A percentile compares a stretch with the other conserved stretches of the same genome.
Conservation (phyloP, 2,797 vertebrate genomes). For the Scolopax rusticola region DNA sequence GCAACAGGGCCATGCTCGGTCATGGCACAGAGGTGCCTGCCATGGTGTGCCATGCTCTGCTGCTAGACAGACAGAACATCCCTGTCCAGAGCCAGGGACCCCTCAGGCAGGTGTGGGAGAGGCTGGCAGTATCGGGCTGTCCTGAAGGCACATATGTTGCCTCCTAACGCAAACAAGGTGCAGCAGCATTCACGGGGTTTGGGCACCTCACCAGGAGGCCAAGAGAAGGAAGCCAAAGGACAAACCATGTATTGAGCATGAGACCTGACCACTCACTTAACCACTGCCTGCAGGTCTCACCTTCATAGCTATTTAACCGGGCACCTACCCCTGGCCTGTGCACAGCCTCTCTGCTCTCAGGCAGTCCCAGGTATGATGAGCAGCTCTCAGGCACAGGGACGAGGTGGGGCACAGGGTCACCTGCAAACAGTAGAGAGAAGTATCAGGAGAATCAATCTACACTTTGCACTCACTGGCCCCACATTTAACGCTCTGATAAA, state of each 20-base stretch:
- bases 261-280: neutral
- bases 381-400: neutral
- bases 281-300: neutral
- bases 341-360: neutral
- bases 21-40: neutral
- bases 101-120: neutral
- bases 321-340: rapidly evolving
- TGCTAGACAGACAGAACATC: rapidly evolving
- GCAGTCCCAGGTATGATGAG: rapidly evolving
- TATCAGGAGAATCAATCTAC: rapidly evolving
- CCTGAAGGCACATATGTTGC: rapidly evolving
- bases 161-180: neutral
- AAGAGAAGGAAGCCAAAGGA: neutral
- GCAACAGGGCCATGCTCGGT: rapidly evolving
- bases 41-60: neutral
- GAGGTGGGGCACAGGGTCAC: neutral
- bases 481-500: neutral
- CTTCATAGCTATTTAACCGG: neutral
- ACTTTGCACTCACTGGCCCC: neutral
- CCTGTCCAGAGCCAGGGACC: rapidly evolving
- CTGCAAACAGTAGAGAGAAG: neutral
- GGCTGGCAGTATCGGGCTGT: neutral
- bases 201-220: neutral
- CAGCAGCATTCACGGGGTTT: neutral
- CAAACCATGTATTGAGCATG: neutral